Base-by-base conservation (phyloP, 2,797 vertebrate genomes). In the Smutsia gigantea region DNA sequence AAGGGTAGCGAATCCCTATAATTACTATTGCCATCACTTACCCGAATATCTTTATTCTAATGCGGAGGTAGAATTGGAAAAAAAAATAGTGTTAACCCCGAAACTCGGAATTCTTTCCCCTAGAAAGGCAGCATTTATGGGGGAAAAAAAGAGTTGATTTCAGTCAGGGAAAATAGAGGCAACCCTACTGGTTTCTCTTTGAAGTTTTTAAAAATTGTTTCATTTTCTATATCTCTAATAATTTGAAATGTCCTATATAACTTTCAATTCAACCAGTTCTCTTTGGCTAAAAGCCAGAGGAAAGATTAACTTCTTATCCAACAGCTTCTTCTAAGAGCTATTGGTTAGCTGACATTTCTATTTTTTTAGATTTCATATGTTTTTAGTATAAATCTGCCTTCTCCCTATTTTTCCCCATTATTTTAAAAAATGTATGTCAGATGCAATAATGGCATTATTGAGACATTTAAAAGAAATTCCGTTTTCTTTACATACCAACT, bases 31-130 rank as follows among this genome's bases (percentile, higher is more conserved):
- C 5, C 53, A 71, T 64, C 83, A 63, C 75, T 93, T 74, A 81
- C 46, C n/a, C 53, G 27, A 53, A 63, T 75, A 79, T 81, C 93
- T 61, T 64, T 64, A 59, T 53, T 89, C n/a, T 75, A 95, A 95
- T 51, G 69, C 34, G 64, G 61, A 90, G 27, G 34, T n/a, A 86
- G 34, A 88, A 93, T 53, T 89, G 23, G 13, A 34, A 37, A 71
- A 49, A 69, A 69, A 92, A 46, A 71, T 74, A 39, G 27, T 74
- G 87, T 92, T 34, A 49, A 17, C 15, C 5, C 7, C 37, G 42
- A 82, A 39, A 21, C 34, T 94, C 84, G 39, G 7, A 68, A 79
- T 71, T 95, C 4, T 64, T 86, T 94, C 86, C 34, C 78, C 5
- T 74, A 51, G 5, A 72, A 92, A 96, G 57, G 7, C 6, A 94